phyloP scores from a whole-genome alignment of 2,113 vertebrate genomes.

The cat (Felis catus) region DNA sequence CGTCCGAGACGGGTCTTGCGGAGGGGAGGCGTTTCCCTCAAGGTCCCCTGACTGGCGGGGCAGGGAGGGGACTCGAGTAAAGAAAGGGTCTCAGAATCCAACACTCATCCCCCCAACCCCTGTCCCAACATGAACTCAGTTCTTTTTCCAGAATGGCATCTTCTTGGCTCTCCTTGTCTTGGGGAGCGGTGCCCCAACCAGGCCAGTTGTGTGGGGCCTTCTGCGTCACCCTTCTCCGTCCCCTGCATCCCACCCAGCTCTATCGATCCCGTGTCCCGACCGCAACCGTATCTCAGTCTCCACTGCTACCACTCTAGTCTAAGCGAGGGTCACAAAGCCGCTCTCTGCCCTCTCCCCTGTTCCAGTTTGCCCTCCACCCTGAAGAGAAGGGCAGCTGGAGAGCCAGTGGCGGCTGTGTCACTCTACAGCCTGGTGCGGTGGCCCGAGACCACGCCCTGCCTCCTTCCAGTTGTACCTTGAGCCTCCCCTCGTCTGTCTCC shows the following conservation, averaged over 20 bases:
- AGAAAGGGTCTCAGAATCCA: too few species aligned
- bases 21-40: neutral
- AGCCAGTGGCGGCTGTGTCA: neutral
- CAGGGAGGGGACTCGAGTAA: neutral
- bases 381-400: neutral
- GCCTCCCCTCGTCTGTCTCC: neutral
- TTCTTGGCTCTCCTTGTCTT: neutral
- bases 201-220: neutral
- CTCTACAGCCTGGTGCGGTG: neutral
- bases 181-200: neutral
- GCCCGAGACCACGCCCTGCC: neutral
- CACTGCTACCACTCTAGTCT: neutral
- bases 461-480: neutral
- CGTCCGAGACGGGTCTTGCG: neutral
- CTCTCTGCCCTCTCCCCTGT: neutral
- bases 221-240: neutral
- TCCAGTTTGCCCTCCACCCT: too few species aligned
- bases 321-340: too few species aligned
- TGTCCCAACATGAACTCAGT: neutral
- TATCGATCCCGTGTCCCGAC: neutral
- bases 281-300: accelerated
- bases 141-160: neutral
- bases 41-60: neutral
- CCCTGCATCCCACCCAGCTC: neutral
- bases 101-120: neutral